These are phyloP conservation scores for Gadus macrocephalus DNA, from an alignment of 2,113 vertebrate species.

Conservation along the genomic window DNA sequence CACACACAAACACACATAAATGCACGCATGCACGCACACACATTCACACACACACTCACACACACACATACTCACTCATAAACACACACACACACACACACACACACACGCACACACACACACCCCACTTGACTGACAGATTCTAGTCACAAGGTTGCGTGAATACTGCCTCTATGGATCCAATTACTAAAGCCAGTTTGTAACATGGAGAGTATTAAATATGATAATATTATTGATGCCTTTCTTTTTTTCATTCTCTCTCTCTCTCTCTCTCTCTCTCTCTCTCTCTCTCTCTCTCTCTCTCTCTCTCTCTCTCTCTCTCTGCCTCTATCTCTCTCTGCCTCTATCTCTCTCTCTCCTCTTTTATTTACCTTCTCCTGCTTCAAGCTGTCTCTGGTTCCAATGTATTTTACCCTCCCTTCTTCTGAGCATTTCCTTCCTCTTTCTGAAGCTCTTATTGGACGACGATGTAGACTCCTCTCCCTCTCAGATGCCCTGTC, in stretches of 20 bases:
- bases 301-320: neutral
- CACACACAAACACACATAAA: no score
- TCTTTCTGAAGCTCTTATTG: slow-evolving; percentile 59
- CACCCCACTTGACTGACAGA: slow-evolving; percentile 7
- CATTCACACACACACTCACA: neutral
- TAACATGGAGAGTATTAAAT: slow-evolving; percentile 50
- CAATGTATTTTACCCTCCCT: slow-evolving; percentile 11
- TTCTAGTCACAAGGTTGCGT: slow-evolving; percentile 20
- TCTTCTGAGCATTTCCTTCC: slow-evolving; percentile 53
- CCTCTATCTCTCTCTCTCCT: no score
- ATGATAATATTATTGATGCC: slow-evolving; percentile 56
- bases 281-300: slow-evolving; percentile 24
- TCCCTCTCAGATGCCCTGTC: slow-evolving; percentile 58
- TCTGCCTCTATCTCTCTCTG: no score
- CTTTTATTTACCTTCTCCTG: slow-evolving; percentile 18
- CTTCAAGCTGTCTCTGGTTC: slow-evolving; percentile 5
- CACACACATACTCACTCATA: slow-evolving; percentile 6
- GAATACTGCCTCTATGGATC: slow-evolving; percentile 25
- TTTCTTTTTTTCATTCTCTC: slow-evolving; percentile 3
- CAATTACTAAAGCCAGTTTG: slow-evolving; percentile 44
- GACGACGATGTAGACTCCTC: slow-evolving; percentile 64
- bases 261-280: no score
- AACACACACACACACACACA: neutral
- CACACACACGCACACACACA: neutral
- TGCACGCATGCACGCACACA: no score